Base-by-base conservation (phyloP, 35 echinoderm and acorn worm species). In the Stichopus chloronotus region DNA sequence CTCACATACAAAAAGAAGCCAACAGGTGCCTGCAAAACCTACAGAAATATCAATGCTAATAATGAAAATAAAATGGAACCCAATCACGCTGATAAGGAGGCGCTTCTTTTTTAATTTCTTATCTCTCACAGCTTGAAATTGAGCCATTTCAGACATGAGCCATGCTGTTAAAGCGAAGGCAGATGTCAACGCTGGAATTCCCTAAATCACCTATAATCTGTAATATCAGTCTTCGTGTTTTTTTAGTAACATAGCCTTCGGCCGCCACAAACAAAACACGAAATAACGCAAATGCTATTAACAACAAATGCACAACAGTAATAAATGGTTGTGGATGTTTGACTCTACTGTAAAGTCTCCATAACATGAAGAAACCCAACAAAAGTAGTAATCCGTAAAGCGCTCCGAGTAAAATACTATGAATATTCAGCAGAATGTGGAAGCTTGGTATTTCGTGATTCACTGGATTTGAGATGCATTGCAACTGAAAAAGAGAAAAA, bases 141-240 rank as follows among this genome's bases (percentile, higher is more conserved):
- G 57, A 10, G 20, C 11, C 5, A 89, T 89, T 61, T 89, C 87
- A 61, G 52, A 72, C 87, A 89, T 89, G 14, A 89, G n/a, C 87
- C 87, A 89, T 8, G 71, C 43, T 54, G 61, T 71, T 4, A 89
- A 61, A 5, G 87, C 87, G 23, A 63, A 89, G 24, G 87, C 59
- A 8, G 87, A 89, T 8, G 87, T 89, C 7, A 89, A 61, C 9
- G 87, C 87, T 7, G 87, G 87, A 19, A 89, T 43, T 4, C 59
- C n/a, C 9, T n/a, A 89, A 61, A 72, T 89, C 87, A 7, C 87
- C 87, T 25, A 72, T 71, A 23, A 89, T 52, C 14, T 89, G 87
- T 6, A 71, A 9, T 20, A 89, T 43, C 43, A 89, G 55, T 43
- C 16, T 7, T 8, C 11, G 6, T n/a, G 5, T 16, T 17, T 8